A percentile compares a stretch with the other conserved stretches of the same genome.
Conservation (phyloP, 2,113 vertebrate genomes). For the Istiophorus platypterus region DNA sequence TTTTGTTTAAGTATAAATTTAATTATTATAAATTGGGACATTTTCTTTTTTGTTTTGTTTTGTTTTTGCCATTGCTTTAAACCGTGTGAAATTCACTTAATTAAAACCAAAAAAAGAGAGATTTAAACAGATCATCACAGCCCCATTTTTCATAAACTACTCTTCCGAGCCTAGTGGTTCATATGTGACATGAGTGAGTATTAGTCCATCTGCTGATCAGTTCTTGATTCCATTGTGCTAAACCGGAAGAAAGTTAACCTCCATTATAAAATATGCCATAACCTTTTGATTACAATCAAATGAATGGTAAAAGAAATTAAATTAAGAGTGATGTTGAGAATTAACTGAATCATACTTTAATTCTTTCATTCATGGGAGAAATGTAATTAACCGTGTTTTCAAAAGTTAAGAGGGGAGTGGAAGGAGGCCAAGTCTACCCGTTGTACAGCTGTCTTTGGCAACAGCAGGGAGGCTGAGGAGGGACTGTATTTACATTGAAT, state of each 20-base stretch:
- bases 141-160: too few species aligned
- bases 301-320: background rate
- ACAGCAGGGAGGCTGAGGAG: constrained; percentile 63
- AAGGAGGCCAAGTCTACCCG: constrained; percentile 44
- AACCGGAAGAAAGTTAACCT: background rate
- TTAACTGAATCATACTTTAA: constrained; percentile 23
- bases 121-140: too few species aligned
- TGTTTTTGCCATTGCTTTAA: too few species aligned
- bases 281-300: background rate
- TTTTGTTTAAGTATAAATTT: too few species aligned
- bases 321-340: background rate
- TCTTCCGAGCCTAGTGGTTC: too few species aligned
- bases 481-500: constrained; percentile 71
- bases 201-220: too few species aligned
- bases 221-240: too few species aligned
- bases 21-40: too few species aligned
- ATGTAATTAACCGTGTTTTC: constrained; percentile 56
- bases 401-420: constrained; percentile 59
- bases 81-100: too few species aligned
- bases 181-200: too few species aligned
- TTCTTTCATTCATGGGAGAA: constrained; percentile 38
- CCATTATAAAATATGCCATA: background rate
- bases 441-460: constrained; percentile 73
- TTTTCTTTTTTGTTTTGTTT: too few species aligned
- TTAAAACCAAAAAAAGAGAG: too few species aligned